Evolutionary conservation across 2,888 invertebrate species (phyloP).

Genomic region (Tenthredo scrophulariae): DNA sequence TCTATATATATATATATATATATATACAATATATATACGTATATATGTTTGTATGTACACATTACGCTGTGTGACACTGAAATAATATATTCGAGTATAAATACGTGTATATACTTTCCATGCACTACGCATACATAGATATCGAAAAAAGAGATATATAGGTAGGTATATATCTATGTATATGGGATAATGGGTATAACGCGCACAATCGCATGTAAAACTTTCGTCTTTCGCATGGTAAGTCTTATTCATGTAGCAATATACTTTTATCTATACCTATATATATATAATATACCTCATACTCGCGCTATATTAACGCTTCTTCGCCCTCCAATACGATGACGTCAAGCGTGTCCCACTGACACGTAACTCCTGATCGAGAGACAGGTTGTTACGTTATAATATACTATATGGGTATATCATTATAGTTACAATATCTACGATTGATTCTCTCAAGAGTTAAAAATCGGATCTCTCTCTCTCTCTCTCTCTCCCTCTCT

Average conservation of each 20-base stretch:
- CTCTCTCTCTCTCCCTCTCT: background rate
- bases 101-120: background rate
- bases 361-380: constrained; percentile 22
- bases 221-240: constrained; percentile 4
- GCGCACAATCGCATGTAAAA: background rate
- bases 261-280: background rate
- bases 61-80: background rate
- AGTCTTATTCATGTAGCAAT: background rate
- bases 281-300: background rate
- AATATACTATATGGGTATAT: constrained; percentile 7
- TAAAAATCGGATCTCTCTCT: background rate
- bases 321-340: constrained; percentile 3
- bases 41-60: background rate
- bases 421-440: background rate
- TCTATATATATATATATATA: background rate
- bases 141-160: background rate
- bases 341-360: constrained; percentile 25
- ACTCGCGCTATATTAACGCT: background rate
- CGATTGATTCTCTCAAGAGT: background rate
- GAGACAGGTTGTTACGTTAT: constrained; percentile 31
- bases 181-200: background rate
- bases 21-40: background rate
- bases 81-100: background rate
- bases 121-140: background rate
- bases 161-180: background rate